phyloP scores from a whole-genome alignment of 2,113 vertebrate species.

The Proteles cristata region DNA sequence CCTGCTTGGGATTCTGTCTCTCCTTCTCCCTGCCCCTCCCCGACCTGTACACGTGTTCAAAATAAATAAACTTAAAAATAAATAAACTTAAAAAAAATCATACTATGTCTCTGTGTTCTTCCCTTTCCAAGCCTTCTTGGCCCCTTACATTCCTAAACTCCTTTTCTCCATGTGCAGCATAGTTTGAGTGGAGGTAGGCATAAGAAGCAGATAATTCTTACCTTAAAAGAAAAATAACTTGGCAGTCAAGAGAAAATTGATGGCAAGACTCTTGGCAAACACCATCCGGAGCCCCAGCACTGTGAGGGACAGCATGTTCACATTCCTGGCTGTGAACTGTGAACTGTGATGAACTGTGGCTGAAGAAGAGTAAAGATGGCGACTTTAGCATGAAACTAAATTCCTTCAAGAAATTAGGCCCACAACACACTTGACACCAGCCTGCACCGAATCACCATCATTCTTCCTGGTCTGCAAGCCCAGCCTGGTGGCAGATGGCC shows the following conservation, averaged over 20 bases:
- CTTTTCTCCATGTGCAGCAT: not conserved
- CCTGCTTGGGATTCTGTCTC: too few species aligned
- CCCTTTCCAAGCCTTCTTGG: not conserved
- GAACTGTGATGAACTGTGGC: not conserved
- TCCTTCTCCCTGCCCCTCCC: too few species aligned
- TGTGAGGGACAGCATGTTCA: slow-evolving; percentile 85
- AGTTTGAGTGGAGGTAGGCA: not conserved
- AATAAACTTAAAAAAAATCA: not conserved
- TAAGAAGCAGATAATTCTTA: slow-evolving; percentile 68
- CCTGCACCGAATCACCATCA: not conserved
- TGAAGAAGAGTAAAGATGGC: not conserved
- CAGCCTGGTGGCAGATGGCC: not conserved
- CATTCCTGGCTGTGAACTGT: slow-evolving; percentile 48
- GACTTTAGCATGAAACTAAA: not conserved
- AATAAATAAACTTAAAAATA: too few species aligned
- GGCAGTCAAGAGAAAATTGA: slow-evolving; percentile 91
- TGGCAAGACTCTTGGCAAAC: slow-evolving; percentile 89
- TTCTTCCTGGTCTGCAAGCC: not conserved
- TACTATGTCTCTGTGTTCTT: not conserved
- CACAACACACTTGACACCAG: not conserved
- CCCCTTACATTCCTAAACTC: not conserved
- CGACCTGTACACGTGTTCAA: too few species aligned
- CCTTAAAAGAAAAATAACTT: slow-evolving; percentile 84
- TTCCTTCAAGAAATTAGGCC: not conserved
- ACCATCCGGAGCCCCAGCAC: slow-evolving; percentile 89